Percentiles rank a stretch among this genome's conserved stretches.
Conservation (phyloP, 1,140 invertebrate genomes). For the Habropoda laboriosa region DNA sequence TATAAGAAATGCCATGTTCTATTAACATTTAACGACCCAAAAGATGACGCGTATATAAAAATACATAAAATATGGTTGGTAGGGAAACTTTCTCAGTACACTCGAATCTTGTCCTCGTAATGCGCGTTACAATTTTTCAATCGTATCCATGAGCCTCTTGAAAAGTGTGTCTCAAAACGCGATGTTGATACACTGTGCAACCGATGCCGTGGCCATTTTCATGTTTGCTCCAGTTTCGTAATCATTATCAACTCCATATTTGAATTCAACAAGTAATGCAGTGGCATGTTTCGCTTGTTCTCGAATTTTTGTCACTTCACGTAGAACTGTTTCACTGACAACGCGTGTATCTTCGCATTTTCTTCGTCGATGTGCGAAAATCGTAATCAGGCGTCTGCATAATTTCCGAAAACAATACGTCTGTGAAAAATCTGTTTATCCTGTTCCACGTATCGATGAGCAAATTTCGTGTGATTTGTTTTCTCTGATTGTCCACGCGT, state of each 20-base stretch:
- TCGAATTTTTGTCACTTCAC: constrained; percentile 2
- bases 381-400: neutral
- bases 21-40: neutral
- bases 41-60: constrained; percentile 41
- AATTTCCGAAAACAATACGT: neutral
- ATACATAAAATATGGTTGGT: constrained; percentile 62
- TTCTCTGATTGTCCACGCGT: neutral
- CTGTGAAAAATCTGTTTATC: constrained; percentile 30
- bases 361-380: too few species aligned
- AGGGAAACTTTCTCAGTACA: constrained; percentile 13
- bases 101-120: neutral
- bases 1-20: neutral
- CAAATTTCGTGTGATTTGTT: neutral
- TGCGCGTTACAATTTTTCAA: neutral
- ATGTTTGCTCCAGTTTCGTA: constrained; percentile 80
- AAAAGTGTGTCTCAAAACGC: constrained; percentile 26
- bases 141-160: neutral
- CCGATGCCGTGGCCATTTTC: constrained; percentile 81
- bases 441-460: constrained; percentile 2
- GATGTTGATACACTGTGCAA: constrained; percentile 75
- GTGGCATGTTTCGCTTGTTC: constrained; percentile 40
- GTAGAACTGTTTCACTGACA: neutral
- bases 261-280: constrained; percentile 80
- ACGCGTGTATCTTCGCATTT: neutral
- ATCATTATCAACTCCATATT: constrained; percentile 81